Base-by-base conservation (phyloP, 2,113 vertebrate genomes). In the Coregonus clupeaformis region DNA sequence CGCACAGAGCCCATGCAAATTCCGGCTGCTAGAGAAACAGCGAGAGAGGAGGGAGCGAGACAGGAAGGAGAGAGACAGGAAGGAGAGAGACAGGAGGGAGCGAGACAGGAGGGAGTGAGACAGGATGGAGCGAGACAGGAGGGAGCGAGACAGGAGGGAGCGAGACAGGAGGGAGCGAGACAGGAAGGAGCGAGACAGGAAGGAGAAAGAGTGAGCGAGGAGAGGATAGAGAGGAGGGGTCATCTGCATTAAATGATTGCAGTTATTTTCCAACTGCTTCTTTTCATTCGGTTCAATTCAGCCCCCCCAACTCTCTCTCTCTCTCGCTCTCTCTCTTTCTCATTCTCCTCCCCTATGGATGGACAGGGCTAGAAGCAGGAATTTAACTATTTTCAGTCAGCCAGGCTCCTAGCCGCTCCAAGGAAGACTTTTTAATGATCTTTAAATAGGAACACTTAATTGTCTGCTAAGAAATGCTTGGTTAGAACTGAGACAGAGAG, bases 231-330 rank as follows among this genome's bases (percentile, higher is more conserved):
- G 36, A 11, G 36, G 36, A 42, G 36, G 93, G 94, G 94, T 95
- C 94, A 94, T 95, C 94, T 94, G 93, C 94, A 94, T 95, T 95
- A 95, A 95, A 95, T 94, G 93, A 95, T 95, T 94, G 93, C 92
- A 90, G 94, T 93, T 94, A 95, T 95, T 95, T 42, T 42, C 94
- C 77, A 94, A 94, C 94, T 94, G 92, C 91, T 95, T 92, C 94
- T 96, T 95, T 96, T 94, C 92, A 93, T 94, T 94, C 93, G 89
- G 89, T 93, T 95, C 92, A 93, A 94, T 94, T 92, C 55, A 3
- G 57, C 5, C 57, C 36, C 36, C 32, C 7, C 36, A 1, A 7
- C 5, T 1, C 2, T 1, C 2, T 1, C 6, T 36, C 32, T 36
- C 32, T 9, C 18, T n/a, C 55, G 36, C 29, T 62, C 27, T 29